Evolutionary conservation across 2,113 vertebrate genomes (phyloP).

Genomic region (Orycteropus afer): DNA sequence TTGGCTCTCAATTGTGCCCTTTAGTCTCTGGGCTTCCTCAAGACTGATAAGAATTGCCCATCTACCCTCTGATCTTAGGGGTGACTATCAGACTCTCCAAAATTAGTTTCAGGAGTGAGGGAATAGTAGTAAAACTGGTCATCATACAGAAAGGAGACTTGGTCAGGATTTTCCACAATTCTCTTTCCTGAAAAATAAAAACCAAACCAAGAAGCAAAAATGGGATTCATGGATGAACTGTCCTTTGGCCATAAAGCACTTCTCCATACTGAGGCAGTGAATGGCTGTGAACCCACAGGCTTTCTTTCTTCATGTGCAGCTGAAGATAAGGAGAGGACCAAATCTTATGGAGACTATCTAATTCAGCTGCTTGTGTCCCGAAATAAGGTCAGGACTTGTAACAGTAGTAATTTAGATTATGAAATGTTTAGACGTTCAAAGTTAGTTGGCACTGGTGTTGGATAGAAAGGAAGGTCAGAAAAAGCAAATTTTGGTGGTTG

Average conservation of each 20-base stretch:
- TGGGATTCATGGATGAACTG: background rate
- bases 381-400: conserved; percentile 30
- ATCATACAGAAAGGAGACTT: background rate
- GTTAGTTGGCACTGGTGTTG: background rate
- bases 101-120: background rate
- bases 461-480: background rate
- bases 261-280: background rate
- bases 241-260: background rate
- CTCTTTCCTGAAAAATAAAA: background rate
- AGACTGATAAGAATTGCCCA: background rate
- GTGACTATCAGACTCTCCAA: background rate
- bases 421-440: background rate
- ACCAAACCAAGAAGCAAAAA: background rate
- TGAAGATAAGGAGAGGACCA: background rate
- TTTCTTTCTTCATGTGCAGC: background rate
- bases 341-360: background rate
- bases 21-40: background rate
- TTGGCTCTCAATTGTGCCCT: background rate
- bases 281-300: background rate
- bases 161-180: background rate
- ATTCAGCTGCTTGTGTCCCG: background rate
- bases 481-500: background rate
- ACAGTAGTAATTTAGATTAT: background rate
- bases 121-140: background rate
- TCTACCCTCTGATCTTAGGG: background rate